Percentiles rank a stretch among this genome's conserved stretches.
Evolutionary conservation across 2,888 invertebrate species (phyloP).

Genomic region (Eremobia ochroleuca): DNA sequence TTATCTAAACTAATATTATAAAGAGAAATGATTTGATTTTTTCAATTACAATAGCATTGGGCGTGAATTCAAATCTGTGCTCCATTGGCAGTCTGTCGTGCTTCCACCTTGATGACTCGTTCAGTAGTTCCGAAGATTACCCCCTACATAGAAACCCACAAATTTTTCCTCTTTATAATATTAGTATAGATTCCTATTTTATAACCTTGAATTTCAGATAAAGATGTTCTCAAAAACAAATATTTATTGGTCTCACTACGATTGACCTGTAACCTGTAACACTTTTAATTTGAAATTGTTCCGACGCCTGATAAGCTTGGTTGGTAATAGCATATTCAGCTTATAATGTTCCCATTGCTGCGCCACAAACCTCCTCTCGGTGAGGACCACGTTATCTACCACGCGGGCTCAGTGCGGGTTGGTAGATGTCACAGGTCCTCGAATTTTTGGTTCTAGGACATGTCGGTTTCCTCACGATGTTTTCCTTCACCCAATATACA

Average conservation of each 20-base stretch:
- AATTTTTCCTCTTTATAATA: background rate
- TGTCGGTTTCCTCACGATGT: background rate
- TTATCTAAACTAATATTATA: background rate
- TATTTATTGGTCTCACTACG: constrained; percentile 29
- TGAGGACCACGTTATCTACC: no score
- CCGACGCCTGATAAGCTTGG: constrained; percentile 18
- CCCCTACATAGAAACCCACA: background rate
- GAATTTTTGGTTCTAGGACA: background rate
- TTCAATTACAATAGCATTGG: background rate
- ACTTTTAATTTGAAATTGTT: constrained; percentile 34
- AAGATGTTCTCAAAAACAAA: background rate
- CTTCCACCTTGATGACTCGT: background rate
- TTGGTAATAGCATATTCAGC: background rate
- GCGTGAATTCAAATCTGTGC: background rate
- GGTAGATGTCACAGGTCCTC: background rate
- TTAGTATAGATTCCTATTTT: background rate
- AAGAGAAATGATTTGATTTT: background rate
- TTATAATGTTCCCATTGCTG: no score
- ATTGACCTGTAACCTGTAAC: constrained; percentile 46
- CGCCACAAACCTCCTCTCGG: no score
- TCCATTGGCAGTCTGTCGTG: background rate
- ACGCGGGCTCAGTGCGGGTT: no score
- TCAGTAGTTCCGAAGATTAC: background rate
- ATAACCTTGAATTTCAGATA: constrained; percentile 24
- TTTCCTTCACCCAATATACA: background rate